Evolutionary conservation across 2,113 vertebrate genomes (phyloP).

Genomic region (Nycticorax nycticorax): DNA sequence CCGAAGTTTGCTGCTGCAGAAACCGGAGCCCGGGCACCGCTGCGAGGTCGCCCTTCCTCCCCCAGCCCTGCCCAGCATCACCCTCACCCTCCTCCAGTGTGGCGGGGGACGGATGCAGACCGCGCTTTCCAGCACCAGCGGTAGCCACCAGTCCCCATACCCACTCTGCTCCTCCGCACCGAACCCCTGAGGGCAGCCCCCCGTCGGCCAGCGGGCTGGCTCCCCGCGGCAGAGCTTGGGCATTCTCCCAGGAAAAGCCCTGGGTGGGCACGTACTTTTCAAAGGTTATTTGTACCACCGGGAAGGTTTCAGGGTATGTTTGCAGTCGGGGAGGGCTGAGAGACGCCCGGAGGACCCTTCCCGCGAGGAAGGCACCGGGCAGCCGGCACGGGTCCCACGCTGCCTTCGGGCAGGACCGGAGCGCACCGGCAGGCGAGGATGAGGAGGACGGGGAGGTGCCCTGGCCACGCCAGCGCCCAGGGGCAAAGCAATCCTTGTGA

Average conservation of each 20-base stretch:
- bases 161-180: neutral
- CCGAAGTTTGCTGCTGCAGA: neutral
- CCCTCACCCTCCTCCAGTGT: too few relatives aligned
- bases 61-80: neutral
- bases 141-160: neutral
- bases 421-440: neutral
- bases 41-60: rapidly evolving
- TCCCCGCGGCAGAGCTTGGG: rapidly evolving
- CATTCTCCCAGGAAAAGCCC: too few relatives aligned
- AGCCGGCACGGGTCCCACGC: rapidly evolving
- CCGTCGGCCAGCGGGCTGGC: neutral
- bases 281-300: neutral
- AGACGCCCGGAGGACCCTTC: neutral
- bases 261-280: rapidly evolving
- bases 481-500: neutral
- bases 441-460: neutral
- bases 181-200: neutral
- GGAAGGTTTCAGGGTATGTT: neutral
- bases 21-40: neutral
- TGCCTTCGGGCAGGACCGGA: neutral
- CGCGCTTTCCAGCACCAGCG: rapidly evolving
- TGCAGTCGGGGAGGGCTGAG: neutral
- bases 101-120: rapidly evolving
- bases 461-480: neutral
- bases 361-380: rapidly evolving